Conservation (phyloP, 2,888 invertebrate species). For the Biston stratarius region DNA sequence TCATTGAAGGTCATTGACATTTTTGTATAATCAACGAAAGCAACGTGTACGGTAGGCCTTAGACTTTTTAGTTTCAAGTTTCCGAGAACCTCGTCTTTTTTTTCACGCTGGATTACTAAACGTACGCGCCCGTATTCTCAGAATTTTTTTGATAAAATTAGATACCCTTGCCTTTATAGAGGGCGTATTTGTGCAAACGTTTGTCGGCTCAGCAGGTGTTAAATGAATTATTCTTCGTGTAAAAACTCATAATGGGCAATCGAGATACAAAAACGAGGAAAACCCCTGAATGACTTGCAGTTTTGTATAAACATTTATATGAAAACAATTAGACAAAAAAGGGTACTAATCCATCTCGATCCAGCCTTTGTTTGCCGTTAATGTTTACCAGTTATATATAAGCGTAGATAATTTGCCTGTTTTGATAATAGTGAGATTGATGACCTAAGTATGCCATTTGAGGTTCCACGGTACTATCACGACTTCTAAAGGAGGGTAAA, state of each 20-base stretch:
- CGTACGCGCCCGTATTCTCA: conserved; percentile 16
- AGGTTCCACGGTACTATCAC: neutral
- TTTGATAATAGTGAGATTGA: conserved; percentile 1
- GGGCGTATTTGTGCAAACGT: conserved; percentile 22
- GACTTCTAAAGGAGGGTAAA: neutral
- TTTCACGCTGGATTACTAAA: conserved; percentile 17
- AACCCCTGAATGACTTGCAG: conserved; percentile 23
- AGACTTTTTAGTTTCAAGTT: conserved; percentile 11
- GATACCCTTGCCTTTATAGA: conserved; percentile 13
- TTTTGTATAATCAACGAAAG: too few relatives aligned
- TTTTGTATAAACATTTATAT: conserved; percentile 11
- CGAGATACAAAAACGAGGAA: conserved; percentile 23
- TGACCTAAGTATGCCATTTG: neutral
- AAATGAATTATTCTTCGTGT: conserved; percentile 21
- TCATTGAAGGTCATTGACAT: too few relatives aligned
- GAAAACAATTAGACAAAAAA: conserved; percentile 23
- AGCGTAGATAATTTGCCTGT: conserved; percentile 17
- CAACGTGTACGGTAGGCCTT: conserved; percentile 6
- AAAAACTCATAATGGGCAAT: conserved; percentile 26
- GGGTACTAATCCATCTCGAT: conserved; percentile 9
- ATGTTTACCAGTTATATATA: conserved; percentile 6
- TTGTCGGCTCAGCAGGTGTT: conserved; percentile 26
- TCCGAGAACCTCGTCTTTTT: conserved; percentile 14
- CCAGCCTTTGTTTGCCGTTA: conserved; percentile 5
- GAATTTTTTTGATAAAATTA: conserved; percentile 28